These are phyloP conservation scores for Selenia dentaria DNA, from an alignment of 2,888 invertebrate genomes.

Conservation along the genomic window DNA sequence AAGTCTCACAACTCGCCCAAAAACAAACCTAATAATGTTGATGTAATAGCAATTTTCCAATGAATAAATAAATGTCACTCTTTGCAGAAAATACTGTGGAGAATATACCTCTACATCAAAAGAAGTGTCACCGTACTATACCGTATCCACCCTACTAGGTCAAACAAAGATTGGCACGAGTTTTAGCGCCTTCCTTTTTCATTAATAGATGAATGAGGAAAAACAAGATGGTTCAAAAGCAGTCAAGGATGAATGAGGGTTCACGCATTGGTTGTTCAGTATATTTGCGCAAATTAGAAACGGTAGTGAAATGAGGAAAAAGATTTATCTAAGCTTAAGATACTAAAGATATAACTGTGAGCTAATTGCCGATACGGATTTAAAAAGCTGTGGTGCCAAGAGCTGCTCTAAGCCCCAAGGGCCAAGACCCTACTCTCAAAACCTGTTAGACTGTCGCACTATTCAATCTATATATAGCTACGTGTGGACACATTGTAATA, in stretches of 20 bases:
- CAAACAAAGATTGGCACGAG: conserved; percentile 20
- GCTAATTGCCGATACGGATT: conserved; percentile 7
- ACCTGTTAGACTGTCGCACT: no score
- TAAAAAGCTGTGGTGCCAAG: no score
- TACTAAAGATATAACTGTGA: no score
- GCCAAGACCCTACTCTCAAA: neutral
- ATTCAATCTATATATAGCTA: no score
- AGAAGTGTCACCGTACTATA: conserved; percentile 8
- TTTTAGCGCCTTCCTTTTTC: conserved; percentile 17
- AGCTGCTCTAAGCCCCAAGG: neutral
- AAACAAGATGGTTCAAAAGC: conserved; percentile 10
- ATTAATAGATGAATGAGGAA: conserved; percentile 24
- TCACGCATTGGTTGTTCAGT: conserved; percentile 12
- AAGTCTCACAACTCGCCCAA: neutral
- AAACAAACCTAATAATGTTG: neutral
- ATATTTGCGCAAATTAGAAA: conserved; percentile 6
- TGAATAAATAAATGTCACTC: conserved; percentile 12
- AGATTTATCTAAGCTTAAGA: neutral
- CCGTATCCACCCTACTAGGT: conserved; percentile 6
- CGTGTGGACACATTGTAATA: no score
- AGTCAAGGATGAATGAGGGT: conserved; percentile 6
- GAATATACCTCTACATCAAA: conserved; percentile 14
- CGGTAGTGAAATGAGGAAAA: conserved; percentile 5
- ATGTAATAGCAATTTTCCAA: conserved; percentile 9
- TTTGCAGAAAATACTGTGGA: conserved; percentile 5